phyloP scores from a whole-genome alignment of 2,797 vertebrate species.

The Ciconia nigra region DNA sequence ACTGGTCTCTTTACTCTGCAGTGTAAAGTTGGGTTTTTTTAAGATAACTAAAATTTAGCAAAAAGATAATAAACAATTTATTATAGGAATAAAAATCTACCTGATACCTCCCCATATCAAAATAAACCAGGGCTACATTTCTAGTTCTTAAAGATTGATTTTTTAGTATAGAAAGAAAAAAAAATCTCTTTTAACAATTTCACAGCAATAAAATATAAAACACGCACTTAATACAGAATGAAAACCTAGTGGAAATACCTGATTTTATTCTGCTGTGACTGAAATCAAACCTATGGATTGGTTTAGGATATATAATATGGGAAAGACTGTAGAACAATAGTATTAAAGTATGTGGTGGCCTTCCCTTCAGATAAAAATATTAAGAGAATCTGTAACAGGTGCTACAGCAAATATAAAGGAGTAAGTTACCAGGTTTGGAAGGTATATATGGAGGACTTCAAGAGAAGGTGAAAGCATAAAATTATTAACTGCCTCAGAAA shows the following conservation, averaged over 20 bases:
- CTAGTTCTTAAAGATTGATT: not conserved
- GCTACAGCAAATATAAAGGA: not conserved
- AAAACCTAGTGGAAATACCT: not conserved
- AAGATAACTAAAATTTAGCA: not conserved
- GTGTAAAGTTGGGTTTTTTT: not conserved
- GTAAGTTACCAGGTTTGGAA: not conserved
- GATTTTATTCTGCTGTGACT: not conserved
- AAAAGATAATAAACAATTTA: not conserved
- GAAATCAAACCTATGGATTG: not conserved
- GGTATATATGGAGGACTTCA: not conserved
- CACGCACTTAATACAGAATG: not conserved
- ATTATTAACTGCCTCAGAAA: not conserved
- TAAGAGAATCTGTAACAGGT: not conserved
- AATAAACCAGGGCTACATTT: not conserved
- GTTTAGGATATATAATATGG: not conserved
- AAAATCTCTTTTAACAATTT: not conserved
- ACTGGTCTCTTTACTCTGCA: not conserved
- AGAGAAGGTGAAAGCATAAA: not conserved
- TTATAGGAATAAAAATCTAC: not conserved
- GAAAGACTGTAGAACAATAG: not conserved
- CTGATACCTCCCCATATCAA: not conserved
- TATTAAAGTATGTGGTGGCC: not conserved
- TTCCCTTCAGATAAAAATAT: not conserved
- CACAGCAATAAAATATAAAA: not conserved
- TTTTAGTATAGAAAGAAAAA: not conserved